Percentiles rank a stretch among this genome's conserved stretches.
Conservation (phyloP, 1,140 invertebrate species). For the Drosophila bocki region DNA sequence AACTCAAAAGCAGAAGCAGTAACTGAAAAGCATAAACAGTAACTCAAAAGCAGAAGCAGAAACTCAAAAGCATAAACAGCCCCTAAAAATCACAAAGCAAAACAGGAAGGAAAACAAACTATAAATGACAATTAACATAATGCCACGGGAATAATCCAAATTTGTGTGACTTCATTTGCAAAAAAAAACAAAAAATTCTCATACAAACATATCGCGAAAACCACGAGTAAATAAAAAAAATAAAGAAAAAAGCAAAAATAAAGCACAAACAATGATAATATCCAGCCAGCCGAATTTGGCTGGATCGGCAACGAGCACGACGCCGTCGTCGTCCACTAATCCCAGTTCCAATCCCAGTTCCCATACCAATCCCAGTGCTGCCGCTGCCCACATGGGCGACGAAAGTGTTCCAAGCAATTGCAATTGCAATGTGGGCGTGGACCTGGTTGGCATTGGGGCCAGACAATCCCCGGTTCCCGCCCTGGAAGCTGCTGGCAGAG, state of each 20-base stretch:
- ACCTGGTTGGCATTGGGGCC: slow-evolving; percentile 24
- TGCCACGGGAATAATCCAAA: slow-evolving; percentile 72
- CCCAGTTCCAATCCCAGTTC: slow-evolving; percentile 4
- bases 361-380: slow-evolving; percentile 20
- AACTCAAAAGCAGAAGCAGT: background rate
- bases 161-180: slow-evolving; percentile 70
- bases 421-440: slow-evolving; percentile 52
- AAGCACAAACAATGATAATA: slow-evolving; percentile 69
- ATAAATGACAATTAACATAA: slow-evolving; percentile 77
- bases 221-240: slow-evolving; percentile 10
- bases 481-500: slow-evolving; percentile 45
- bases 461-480: slow-evolving; percentile 42
- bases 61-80: slow-evolving; percentile 6
- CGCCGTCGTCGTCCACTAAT: slow-evolving; percentile 8
- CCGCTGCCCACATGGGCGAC: slow-evolving; percentile 46
- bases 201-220: slow-evolving; percentile 11
- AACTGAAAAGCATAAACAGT: background rate
- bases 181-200: slow-evolving; percentile 29
- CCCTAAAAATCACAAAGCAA: background rate
- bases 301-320: slow-evolving; percentile 24
- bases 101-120: slow-evolving; percentile 22
- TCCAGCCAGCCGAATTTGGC: slow-evolving; percentile 72
- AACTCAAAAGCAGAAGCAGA: background rate
- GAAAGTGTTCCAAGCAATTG: slow-evolving; percentile 60
- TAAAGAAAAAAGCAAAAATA: slow-evolving; percentile 16